phyloP scores from a whole-genome alignment of 2,113 vertebrate genomes.

The Zingel zingel region DNA sequence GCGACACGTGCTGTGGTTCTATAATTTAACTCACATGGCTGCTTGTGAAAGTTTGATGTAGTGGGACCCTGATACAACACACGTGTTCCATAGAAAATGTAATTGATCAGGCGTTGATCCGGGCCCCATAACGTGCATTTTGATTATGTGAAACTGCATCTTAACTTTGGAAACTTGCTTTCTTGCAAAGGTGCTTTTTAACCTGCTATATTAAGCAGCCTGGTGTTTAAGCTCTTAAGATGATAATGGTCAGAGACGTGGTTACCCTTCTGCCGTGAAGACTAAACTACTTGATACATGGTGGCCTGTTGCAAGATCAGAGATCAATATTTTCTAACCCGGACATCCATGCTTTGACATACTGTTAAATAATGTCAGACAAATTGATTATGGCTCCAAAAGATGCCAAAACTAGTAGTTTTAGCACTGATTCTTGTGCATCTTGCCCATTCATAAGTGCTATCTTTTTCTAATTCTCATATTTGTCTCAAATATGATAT shows the following conservation, averaged over 20 bases:
- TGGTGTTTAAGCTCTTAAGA: conserved; percentile 64
- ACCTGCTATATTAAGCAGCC: conserved; percentile 6
- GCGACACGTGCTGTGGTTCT: not conserved
- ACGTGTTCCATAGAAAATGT: not conserved
- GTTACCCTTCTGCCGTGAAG: conserved; percentile 34
- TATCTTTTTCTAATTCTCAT: not conserved
- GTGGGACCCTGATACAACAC: not conserved
- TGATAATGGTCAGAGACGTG: conserved; percentile 40
- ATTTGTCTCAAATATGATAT: not conserved
- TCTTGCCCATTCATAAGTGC: not conserved
- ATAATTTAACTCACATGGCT: not conserved
- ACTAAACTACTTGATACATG: conserved; percentile 11
- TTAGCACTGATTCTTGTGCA: not conserved
- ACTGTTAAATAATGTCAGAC: not conserved
- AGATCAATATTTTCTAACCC: not conserved
- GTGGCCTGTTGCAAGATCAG: conserved; percentile 16
- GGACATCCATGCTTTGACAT: not conserved
- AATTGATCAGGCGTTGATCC: not conserved
- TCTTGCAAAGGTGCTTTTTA: conserved; percentile 9
- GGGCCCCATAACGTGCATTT: not conserved
- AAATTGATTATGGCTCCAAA: not conserved
- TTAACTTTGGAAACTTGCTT: not conserved
- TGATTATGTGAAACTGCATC: not conserved
- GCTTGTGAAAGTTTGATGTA: not conserved
- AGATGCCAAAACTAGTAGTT: not conserved